Percentiles rank a stretch among this genome's conserved stretches.
These are phyloP conservation scores for Sprattus sprattus DNA, from an alignment of 2,113 vertebrate species.

Conservation along the genomic window DNA sequence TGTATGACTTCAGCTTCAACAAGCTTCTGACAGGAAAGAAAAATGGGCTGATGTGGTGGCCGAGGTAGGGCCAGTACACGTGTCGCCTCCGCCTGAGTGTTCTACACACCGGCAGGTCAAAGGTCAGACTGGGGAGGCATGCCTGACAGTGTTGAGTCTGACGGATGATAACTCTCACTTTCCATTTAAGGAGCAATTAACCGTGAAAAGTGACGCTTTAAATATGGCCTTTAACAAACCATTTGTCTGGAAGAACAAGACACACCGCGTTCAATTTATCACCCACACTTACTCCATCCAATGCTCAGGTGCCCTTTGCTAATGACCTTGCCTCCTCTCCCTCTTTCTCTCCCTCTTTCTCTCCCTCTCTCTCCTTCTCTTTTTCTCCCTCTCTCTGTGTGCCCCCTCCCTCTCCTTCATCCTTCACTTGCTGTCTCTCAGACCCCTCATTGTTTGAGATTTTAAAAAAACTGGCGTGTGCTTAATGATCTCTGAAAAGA, in stretches of 20 bases:
- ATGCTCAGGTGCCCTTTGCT: background rate
- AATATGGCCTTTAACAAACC: slow-evolving; percentile 24
- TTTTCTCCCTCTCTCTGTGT: background rate
- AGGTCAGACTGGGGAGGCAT: slow-evolving; percentile 23
- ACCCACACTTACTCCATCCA: slow-evolving; percentile 10
- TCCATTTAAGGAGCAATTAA: slow-evolving; percentile 27
- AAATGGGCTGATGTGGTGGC: slow-evolving; percentile 22
- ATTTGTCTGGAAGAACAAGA: slow-evolving; percentile 22
- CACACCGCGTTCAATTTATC: background rate
- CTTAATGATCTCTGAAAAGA: slow-evolving; percentile 38
- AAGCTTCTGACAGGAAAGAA: background rate
- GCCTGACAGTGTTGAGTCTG: slow-evolving; percentile 28
- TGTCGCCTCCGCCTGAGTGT: slow-evolving; percentile 24
- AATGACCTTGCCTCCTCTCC: background rate
- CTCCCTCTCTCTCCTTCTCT: background rate
- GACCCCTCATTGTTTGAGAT: slow-evolving; percentile 16
- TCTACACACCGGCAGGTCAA: slow-evolving; percentile 17
- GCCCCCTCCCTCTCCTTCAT: background rate
- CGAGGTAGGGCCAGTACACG: slow-evolving; percentile 19
- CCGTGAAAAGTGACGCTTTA: slow-evolving; percentile 26
- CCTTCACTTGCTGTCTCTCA: slow-evolving; percentile 4
- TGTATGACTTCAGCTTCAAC: background rate
- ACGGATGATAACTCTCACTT: slow-evolving; percentile 30
- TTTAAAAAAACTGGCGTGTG: slow-evolving; percentile 23
- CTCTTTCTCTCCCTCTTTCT: background rate